Base-by-base conservation (phyloP, 64 coral and sea anemone species). In the Stylophora pistillata region DNA sequence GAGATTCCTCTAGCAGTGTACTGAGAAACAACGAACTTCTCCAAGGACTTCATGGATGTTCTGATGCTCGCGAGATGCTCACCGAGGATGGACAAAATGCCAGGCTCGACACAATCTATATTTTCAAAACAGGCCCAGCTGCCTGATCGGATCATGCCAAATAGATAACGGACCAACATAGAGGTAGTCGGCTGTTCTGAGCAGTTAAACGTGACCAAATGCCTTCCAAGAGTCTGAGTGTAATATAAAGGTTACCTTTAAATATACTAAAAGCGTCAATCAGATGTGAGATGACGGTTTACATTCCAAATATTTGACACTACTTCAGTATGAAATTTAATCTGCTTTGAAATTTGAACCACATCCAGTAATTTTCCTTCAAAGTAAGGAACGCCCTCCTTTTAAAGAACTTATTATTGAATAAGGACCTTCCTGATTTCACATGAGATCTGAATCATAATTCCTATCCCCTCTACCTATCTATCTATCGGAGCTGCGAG, bases 111-210 rank as follows among this genome's bases (percentile, higher is more conserved):
- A 25, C 62, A 85, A 78, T 95, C 93, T n/a, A 90, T 74, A 15
- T 95, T 90, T 70, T 99, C 91, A 91, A 95, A 95, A 79, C 97
- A 99, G 25, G 91, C 91, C 93, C 94, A 92, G n/a, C 87, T 90
- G 25, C 97, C 97, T 13, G 90, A 82, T 20, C 74, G 65, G 27
- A 99, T 54, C 87, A 95, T 93, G 27, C 97, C 97, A 20, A 53
- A 82, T 53, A 99, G 55, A 68, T 88, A 90, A 32, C 90, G 87
- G 25, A 87, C 82, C n/a, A 95, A 23, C 29, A 90, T 89, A 16
- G 55, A 33, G 53, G 58, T 93, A n/a, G 83, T 61, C 31, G 93
- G 59, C 34, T 86, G 86, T n/a, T 85, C 81, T 15, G 87, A 88
- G 59, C 97, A 95, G 82, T 99, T 93, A 18, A 95, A 95, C 62